phyloP scores from a whole-genome alignment of 1,140 invertebrate genomes.

The Triops longicaudatus region DNA sequence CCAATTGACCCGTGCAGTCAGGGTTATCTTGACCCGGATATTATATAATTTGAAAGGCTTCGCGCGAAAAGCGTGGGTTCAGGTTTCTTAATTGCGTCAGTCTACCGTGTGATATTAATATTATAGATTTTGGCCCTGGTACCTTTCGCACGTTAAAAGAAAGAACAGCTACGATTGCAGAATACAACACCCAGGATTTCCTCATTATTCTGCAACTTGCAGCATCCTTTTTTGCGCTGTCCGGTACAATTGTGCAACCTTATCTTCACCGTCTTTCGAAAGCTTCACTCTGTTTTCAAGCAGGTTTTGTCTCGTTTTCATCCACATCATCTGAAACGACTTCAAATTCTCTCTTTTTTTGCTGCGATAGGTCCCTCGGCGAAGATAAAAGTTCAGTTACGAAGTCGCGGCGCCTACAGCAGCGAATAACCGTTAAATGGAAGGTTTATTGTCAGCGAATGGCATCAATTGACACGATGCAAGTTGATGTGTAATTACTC shows the following conservation, averaged over 20 bases:
- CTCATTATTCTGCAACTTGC: background rate
- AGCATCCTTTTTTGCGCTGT: background rate
- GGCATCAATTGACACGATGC: background rate
- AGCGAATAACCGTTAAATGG: background rate
- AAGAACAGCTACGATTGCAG: background rate
- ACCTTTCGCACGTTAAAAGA: background rate
- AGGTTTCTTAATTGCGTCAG: too few relatives aligned
- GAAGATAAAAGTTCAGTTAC: background rate
- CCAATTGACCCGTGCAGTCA: too few relatives aligned
- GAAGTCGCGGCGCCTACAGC: background rate
- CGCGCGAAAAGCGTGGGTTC: too few relatives aligned
- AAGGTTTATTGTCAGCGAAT: background rate
- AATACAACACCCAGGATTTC: background rate
- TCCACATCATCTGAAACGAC: background rate
- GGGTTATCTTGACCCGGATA: too few relatives aligned
- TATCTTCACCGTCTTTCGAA: background rate
- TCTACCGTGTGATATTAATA: background rate
- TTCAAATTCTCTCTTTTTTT: background rate
- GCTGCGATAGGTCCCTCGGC: background rate
- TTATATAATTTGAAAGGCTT: too few relatives aligned
- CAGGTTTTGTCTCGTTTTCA: background rate
- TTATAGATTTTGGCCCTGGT: background rate
- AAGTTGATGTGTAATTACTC: background rate
- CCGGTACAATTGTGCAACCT: background rate
- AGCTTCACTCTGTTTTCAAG: background rate